Evolutionary conservation across 2,113 vertebrate genomes (phyloP), one percentile per base, ranked within the genome.

Genomic region (Sapajus apella): DNA sequence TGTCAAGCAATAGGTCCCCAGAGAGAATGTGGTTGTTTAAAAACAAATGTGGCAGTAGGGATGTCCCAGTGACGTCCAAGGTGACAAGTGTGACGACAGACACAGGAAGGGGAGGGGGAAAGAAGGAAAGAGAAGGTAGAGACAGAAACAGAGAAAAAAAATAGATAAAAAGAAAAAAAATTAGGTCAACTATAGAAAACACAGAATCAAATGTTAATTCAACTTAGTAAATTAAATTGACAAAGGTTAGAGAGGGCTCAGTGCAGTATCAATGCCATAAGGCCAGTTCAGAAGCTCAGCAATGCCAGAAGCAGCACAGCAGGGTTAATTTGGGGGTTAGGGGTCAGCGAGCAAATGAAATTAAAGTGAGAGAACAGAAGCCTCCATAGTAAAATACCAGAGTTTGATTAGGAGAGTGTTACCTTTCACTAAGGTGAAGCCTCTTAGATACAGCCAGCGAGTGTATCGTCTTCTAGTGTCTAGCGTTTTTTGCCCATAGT

Each of bases 121-220:
- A 90, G 89, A 97, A 98, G 97, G 98, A 97, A 97, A 97, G 96
- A 98, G 97, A 97, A 97, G 96, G 97, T 32, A 98, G 94, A 98
- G 87, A 98, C 85, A 98, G 97, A 98, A 98, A 98, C 96, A 97
- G 96, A 98, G 98, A 98, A 98, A 98, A 96, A 98, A 98, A 98
- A 99, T 98, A 99, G 98, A 99, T 98, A 99, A 99, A 98, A 97
- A 99, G 98, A 99, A 98, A 99, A 98, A 99, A 99, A 99, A 99
- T 99, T 99, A 99, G 99, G 99, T 99, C 99, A 99, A 99, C 99
- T 99, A 99, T 96, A 98, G 99, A 99, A 99, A 99, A 99, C 97
- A 95, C 99, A 99, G 99, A 99, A 98, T 98, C 98, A 97, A 99
- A 99, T 98, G 98, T 99, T 99, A 99, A 98, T 98, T 98, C 98